Conservation (phyloP, 2,888 invertebrate genomes). For the Drosophila niveifrons region DNA sequence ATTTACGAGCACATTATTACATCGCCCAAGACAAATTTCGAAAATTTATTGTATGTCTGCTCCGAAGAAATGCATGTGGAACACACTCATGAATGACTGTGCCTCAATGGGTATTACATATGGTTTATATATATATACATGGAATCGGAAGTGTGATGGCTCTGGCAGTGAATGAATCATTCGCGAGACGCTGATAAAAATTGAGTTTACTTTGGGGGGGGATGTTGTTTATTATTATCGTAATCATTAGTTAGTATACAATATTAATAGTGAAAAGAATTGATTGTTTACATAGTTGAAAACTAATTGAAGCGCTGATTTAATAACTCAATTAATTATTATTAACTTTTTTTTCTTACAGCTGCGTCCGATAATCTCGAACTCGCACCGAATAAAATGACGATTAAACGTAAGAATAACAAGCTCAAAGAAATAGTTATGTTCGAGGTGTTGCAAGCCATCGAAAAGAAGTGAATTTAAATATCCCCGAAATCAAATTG, state of each 20-base stretch:
- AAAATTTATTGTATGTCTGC: conserved; percentile 56
- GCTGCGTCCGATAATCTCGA: conserved; percentile 29
- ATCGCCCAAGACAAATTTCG: conserved; percentile 58
- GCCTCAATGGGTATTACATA: conserved; percentile 20
- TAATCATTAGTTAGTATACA: conserved; percentile 3
- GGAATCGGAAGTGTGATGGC: conserved; percentile 35
- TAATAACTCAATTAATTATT: background rate
- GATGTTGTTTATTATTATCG: conserved; percentile 4
- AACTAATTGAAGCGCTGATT: background rate
- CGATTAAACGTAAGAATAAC: conserved; percentile 68
- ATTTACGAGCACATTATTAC: conserved; percentile 65
- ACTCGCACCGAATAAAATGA: conserved; percentile 65
- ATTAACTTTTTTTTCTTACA: conserved; percentile 17
- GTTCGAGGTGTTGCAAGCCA: conserved; percentile 52
- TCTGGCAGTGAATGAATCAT: conserved; percentile 42
- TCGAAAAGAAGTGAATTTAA: conserved; percentile 40
- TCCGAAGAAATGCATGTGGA: conserved; percentile 16
- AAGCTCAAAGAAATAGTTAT: conserved; percentile 57
- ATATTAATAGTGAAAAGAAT: background rate
- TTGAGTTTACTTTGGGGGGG: conserved; percentile 3
- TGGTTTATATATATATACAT: conserved; percentile 21
- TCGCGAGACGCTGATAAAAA: conserved; percentile 28
- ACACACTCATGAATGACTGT: conserved; percentile 17
- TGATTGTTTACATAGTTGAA: background rate
- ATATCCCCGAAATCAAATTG: conserved; percentile 26